These are phyloP conservation scores for Trichomycterus rosablanca DNA, from an alignment of 2,113 vertebrate species.

Conservation along the genomic window DNA sequence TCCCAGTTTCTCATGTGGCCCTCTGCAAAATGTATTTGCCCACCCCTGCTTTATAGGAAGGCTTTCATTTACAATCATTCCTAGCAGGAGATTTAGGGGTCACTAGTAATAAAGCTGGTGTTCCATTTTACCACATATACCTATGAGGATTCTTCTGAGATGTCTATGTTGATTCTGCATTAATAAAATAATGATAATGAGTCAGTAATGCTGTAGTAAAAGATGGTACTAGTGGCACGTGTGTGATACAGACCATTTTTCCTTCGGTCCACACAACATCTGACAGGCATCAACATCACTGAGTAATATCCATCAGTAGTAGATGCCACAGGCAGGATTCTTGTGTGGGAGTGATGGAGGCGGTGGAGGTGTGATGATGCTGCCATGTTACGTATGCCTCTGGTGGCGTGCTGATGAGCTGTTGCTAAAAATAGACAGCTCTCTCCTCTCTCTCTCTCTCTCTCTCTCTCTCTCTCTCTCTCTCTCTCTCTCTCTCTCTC, in stretches of 20 bases:
- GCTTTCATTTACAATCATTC: no score
- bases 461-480: conserved; percentile 41
- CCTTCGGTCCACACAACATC: not conserved
- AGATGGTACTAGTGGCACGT: not conserved
- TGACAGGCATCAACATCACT: not conserved
- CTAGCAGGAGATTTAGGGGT: no score
- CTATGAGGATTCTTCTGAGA: no score
- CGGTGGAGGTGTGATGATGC: conserved; percentile 2
- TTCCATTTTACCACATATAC: no score
- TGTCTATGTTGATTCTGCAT: no score
- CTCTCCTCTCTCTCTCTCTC: conserved; percentile 37
- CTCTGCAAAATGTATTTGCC: no score
- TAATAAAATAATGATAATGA: no score
- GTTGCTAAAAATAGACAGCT: conserved; percentile 55
- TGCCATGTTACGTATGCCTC: conserved; percentile 35
- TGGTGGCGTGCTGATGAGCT: conserved; percentile 48
- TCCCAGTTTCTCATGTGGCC: no score
- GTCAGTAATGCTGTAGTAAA: not conserved
- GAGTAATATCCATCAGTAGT: not conserved
- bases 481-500: conserved; percentile 5
- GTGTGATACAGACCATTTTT: not conserved
- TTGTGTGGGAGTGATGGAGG: not conserved
- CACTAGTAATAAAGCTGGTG: no score
- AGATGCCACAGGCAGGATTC: conserved; percentile 2
- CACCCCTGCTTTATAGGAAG: no score